A percentile compares a stretch with the other conserved stretches of the same genome.
Evolutionary conservation across 2,888 invertebrate genomes (phyloP).

Genomic region (Lamellibrachia satsuma): DNA sequence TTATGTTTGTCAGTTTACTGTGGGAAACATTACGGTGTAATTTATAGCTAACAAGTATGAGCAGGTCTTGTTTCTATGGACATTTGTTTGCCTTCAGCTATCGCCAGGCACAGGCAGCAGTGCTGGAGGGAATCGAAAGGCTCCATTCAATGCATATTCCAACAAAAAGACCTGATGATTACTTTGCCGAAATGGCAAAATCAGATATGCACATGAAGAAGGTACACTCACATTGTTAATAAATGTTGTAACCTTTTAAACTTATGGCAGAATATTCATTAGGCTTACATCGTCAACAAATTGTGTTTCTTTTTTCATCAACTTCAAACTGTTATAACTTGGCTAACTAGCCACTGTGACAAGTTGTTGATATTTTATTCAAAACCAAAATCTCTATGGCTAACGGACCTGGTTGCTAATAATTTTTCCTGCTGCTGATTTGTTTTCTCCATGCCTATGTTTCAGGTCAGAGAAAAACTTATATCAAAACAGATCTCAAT

Average conservation of each 20-base stretch:
- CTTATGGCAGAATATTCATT: not conserved
- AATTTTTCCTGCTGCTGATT: too few species aligned
- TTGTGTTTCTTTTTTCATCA: too few species aligned
- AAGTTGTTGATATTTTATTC: too few species aligned
- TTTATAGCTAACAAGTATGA: too few species aligned
- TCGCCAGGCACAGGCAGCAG: conserved; percentile 77
- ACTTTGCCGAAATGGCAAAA: conserved; percentile 99
- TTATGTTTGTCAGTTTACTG: too few species aligned
- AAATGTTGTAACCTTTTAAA: not conserved
- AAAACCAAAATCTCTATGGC: too few species aligned
- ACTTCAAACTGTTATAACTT: too few species aligned
- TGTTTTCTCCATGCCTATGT: not conserved
- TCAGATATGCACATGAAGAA: conserved; percentile 97
- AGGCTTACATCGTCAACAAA: not conserved
- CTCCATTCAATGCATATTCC: conserved; percentile 80
- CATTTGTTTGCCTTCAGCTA: conserved; percentile 54
- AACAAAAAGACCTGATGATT: conserved; percentile 91
- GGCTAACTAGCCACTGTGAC: too few species aligned
- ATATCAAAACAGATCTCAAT: conserved; percentile 85
- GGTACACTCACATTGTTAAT: conserved; percentile 56
- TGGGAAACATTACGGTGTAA: too few species aligned
- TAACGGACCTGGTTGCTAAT: too few species aligned
- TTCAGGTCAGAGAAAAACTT: conserved; percentile 78
- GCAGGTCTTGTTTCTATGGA: not conserved
- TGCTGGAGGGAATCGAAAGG: conserved; percentile 80